These are phyloP conservation scores for Empis livida DNA, from an alignment of 2,888 invertebrate genomes.

Conservation along the genomic window DNA sequence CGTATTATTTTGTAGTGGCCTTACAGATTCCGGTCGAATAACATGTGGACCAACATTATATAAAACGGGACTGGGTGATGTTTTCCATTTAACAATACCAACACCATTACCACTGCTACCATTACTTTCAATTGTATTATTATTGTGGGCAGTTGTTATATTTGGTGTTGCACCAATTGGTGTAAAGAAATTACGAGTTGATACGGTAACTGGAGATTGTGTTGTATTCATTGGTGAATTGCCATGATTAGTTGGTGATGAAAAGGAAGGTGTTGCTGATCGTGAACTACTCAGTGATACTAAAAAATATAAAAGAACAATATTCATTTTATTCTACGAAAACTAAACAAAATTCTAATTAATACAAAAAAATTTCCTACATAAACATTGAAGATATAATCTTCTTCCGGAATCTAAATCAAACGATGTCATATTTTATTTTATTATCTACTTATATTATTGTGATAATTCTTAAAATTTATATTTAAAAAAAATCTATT, in stretches of 20 bases:
- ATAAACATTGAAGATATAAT: conserved; percentile 33
- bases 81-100: conserved; percentile 27
- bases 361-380: conserved; percentile 18
- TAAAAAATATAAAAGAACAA: conserved; percentile 36
- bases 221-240: conserved; percentile 51
- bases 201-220: conserved; percentile 54
- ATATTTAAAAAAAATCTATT: not conserved
- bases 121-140: conserved; percentile 7
- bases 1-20: conserved; percentile 17
- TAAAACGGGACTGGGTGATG: conserved; percentile 31
- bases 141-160: conserved; percentile 5
- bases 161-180: conserved; percentile 54
- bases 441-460: not conserved
- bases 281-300: conserved; percentile 88
- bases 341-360: conserved; percentile 4
- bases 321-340: too few relatives aligned
- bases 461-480: too few relatives aligned
- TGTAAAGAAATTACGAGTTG: conserved; percentile 80
- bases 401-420: conserved; percentile 30
- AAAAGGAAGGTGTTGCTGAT: conserved; percentile 84
- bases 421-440: conserved; percentile 19
- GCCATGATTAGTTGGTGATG: conserved; percentile 57
- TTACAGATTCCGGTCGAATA: conserved; percentile 26
- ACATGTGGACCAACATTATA: conserved; percentile 28
- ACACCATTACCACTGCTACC: not conserved